A percentile compares a stretch with the other conserved stretches of the same genome.
Evolutionary conservation across 1,140 invertebrate species (phyloP).

Genomic region (Papilio helenus): DNA sequence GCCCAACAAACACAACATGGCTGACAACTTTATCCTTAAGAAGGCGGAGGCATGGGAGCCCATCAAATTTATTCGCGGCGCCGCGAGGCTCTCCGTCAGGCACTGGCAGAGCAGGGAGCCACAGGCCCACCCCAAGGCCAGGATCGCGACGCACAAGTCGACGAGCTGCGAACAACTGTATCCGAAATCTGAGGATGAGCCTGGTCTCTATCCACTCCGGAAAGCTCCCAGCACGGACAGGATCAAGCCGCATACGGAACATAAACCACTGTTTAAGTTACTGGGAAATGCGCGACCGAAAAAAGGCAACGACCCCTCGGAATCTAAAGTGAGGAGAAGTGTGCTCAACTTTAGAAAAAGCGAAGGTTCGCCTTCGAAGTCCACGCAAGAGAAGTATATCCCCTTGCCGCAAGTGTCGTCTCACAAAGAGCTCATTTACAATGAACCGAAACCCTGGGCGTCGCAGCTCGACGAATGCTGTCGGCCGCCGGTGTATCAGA

Average conservation of each 20-base stretch:
- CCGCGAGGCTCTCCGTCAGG: constrained; percentile 77
- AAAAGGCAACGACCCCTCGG: constrained; percentile 69
- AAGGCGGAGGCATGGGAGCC: constrained; percentile 83
- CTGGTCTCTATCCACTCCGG: constrained; percentile 71
- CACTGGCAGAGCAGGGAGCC: constrained; percentile 80
- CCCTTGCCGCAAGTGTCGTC: constrained; percentile 70
- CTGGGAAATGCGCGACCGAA: constrained; percentile 75
- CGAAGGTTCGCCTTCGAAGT: constrained; percentile 68
- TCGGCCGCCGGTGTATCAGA: constrained; percentile 71
- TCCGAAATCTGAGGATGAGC: constrained; percentile 73
- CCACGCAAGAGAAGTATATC: constrained; percentile 79
- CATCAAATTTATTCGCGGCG: constrained; percentile 82
- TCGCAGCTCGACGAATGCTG: constrained; percentile 69
- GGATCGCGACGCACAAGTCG: constrained; percentile 74
- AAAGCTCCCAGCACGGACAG: constrained; percentile 79
- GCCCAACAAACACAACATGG: constrained; percentile 71
- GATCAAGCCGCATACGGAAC: constrained; percentile 69
- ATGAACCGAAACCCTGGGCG: constrained; percentile 72
- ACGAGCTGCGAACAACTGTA: constrained; percentile 82
- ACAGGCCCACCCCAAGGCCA: constrained; percentile 59
- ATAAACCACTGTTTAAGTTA: constrained; percentile 77
- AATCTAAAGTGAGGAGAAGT: constrained; percentile 66
- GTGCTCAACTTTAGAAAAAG: constrained; percentile 76
- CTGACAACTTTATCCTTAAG: constrained; percentile 84
- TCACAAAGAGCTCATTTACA: constrained; percentile 73